These are phyloP conservation scores for Tetrax tetrax DNA, from an alignment of 2,113 vertebrate genomes.

Conservation along the genomic window DNA sequence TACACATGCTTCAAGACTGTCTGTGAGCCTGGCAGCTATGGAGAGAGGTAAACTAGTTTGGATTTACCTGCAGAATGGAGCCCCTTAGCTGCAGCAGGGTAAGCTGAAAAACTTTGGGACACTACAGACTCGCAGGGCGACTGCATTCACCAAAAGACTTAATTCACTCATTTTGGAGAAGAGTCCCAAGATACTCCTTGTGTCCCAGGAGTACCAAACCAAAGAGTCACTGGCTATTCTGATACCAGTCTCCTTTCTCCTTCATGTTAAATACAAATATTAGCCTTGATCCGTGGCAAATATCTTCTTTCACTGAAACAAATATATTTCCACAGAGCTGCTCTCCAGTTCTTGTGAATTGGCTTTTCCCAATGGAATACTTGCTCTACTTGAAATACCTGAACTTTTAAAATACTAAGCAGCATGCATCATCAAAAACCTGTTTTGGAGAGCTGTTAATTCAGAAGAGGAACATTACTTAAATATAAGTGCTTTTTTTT, in stretches of 20 bases:
- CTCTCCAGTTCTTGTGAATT: not conserved
- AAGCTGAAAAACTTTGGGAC: not conserved
- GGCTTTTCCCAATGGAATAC: not conserved
- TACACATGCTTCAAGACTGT: not conserved
- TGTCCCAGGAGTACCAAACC: not conserved
- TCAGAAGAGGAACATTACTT: not conserved
- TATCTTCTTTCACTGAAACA: not conserved
- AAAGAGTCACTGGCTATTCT: not conserved
- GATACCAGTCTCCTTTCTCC: not conserved
- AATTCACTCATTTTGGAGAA: fast-evolving
- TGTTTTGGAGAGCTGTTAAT: not conserved
- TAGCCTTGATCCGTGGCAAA: not conserved
- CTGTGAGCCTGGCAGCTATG: not conserved
- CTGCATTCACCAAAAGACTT: fast-evolving
- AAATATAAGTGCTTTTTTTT: not conserved
- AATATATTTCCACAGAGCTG: not conserved
- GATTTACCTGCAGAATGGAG: not conserved
- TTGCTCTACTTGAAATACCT: not conserved
- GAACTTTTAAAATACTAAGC: not conserved
- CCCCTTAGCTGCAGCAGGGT: not conserved
- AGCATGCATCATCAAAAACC: not conserved
- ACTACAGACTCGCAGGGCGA: not conserved
- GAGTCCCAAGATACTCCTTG: not conserved
- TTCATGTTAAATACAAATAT: not conserved
- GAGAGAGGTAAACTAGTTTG: not conserved